Evolutionary conservation across 2,113 vertebrate genomes (phyloP), one percentile per base, ranked within the genome.

Genomic region (Malurus alboscapulatus): DNA sequence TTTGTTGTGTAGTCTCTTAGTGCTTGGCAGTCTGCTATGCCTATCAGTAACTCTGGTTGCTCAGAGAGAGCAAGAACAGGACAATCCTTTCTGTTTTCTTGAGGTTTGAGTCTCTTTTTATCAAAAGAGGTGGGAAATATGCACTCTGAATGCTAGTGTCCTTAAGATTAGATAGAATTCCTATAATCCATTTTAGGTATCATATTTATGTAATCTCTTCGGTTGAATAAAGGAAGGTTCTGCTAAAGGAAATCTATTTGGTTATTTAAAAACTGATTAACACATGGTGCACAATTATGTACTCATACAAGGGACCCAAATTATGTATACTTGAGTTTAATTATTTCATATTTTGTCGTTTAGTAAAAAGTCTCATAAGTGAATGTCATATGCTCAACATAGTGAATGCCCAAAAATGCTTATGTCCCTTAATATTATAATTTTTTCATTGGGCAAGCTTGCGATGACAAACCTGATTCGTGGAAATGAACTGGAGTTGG

Each of bases 401-500:
- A 71, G 48, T 95, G 57, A 94, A 80, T 93, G 55, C n/a, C 54
- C 45, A 22, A 17, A 90, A 88, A n/a, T 92, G 66, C 59, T 94
- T 84, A 25, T 92, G 73, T 84, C 89, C 85, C 75, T 96, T 96
- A 97, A 95, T 80, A 66, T 77, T 91, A 22, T 68, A 77, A 87
- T 94, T 96, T 96, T 82, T 95, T 96, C 94, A 69, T 97, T 94
- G 93, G 84, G 88, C 59, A 96, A 99, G 99, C 96, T 98, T 80
- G 99, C 99, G 5, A 98, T 99, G 99, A 98, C 98, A 12, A 98
- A 98, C 95, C 98, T 99, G 97, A 98, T 99, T 95, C 98, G 99
- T 68, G 99, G 99, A 38, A 99, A 99, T 62, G 99, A 99, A 95
- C 97, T 99, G 97, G 99, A 99, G 96, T 48, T 99, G 97, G 99